Base-by-base conservation (phyloP, 1,140 invertebrate genomes). In the Plectrocnemia conspersa region DNA sequence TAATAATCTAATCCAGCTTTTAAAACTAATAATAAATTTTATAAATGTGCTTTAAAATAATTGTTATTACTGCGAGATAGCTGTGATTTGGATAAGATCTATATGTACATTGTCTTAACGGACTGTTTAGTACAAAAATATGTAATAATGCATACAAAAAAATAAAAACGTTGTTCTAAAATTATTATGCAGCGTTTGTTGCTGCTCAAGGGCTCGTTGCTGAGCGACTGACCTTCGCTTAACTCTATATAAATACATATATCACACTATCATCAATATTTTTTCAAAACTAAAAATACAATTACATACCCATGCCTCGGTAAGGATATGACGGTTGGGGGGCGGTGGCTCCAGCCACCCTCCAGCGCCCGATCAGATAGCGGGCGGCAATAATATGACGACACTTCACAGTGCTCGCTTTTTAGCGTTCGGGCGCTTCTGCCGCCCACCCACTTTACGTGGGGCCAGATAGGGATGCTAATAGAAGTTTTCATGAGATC, bases 401-500 rank as follows among this genome's bases (percentile, higher is more conserved):
- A 62, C 60, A 62, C 60, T 62, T 62, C 52, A 40, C 59, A 55
- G 56, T 44, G 59, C 56, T 54, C 41, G 55, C 56, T 58, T 58
- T 61, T 61, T 61, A 58, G 59, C 52, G 52, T 44, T 46, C 38
- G 16, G 50, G 44, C 38, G 7, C 19, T 32, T 19, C 55, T 21
- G 24, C 44, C 45, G 56, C 41, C 40, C 48, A 47, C 45, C 29
- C 53, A 52, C 22, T 56, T 56, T 60, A 60, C 58, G 58, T 53
- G 48, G 54, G 49, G 58, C 48, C 58, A 59, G 54, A 56, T 60
- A 60, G 53, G 53, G 58, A 60, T 49, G 58, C 58, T 60, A 60
- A 60, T 60, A 60, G 53, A 60, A 60, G 48, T 60, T 60, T 60
- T 60, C 58, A 60, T 56, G 58, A 53, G 48, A 60, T 60, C 58